Percentiles rank a stretch among this genome's conserved stretches.
Conservation (phyloP, 2,888 invertebrate species). For the Monopis laevigella region DNA sequence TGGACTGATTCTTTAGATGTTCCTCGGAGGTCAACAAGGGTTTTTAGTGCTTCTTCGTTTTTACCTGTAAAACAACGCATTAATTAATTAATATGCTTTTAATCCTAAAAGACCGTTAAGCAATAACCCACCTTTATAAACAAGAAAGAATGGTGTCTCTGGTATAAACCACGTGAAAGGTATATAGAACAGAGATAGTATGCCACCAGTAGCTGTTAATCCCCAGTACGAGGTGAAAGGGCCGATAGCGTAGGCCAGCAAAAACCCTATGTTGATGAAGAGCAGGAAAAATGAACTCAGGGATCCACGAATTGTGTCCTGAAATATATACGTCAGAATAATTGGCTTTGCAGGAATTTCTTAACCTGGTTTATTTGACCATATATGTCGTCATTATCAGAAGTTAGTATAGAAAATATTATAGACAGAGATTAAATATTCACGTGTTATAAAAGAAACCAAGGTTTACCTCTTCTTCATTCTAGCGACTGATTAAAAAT, state of each 20-base stretch:
- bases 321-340: no score
- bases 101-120: not conserved
- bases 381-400: no score
- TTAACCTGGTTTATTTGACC: no score
- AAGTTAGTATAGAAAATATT: no score
- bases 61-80: slow-evolving; percentile 19
- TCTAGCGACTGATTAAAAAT: no score
- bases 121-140: slow-evolving; percentile 62
- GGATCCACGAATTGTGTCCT: slow-evolving; percentile 81
- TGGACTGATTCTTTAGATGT: slow-evolving; percentile 66
- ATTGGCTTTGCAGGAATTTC: no score
- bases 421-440: no score
- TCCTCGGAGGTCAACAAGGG: slow-evolving; percentile 74
- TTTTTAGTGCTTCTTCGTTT: slow-evolving; percentile 69
- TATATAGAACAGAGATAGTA: slow-evolving; percentile 72
- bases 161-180: slow-evolving; percentile 75
- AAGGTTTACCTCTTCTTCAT: no score
- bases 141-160: slow-evolving; percentile 81
- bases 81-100: not conserved
- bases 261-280: slow-evolving; percentile 77
- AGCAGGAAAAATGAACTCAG: slow-evolving; percentile 83
- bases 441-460: no score
- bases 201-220: slow-evolving; percentile 72
- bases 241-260: slow-evolving; percentile 78
- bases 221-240: slow-evolving; percentile 75